Base-by-base conservation (phyloP, 2,888 invertebrate genomes). In the Scotopteryx bipunctaria region DNA sequence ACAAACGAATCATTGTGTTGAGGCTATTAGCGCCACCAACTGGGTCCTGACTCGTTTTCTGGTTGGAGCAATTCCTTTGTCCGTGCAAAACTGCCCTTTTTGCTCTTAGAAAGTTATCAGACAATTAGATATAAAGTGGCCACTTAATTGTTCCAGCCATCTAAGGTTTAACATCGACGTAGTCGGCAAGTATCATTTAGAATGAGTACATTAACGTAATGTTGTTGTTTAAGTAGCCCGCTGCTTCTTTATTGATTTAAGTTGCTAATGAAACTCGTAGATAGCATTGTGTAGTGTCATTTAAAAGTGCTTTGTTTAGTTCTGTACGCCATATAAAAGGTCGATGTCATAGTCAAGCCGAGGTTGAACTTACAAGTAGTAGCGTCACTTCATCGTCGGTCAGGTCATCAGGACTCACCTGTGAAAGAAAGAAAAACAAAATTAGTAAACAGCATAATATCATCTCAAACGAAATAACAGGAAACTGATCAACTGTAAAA, bases 41-140 rank as follows among this genome's bases (percentile, higher is more conserved):
- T 73, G 68, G 67, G 70, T 72, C 78, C 75, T 81, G 71, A 58
- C 59, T 61, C 62, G 66, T 78, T 72, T 57, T 78, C 74, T 75
- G 66, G 62, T 67, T 64, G 66, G 58, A 71, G 69, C 79, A 83
- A 88, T 87, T 88, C 83, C 86, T 88, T 89, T 89, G 89, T 89
- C 83, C 75, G 66, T 71, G 76, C 74, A 81, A 80, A 46, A 56
- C 50, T 46, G 50, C 52, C 57, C 55, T 61, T 61, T 62, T 55
- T 62, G 60, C 50, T 59, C 55, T 66, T 69, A 62, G 67, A 73
- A 73, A 73, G 67, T 69, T 67, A 69, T 66, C 63, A 67, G 52
- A 25, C 53, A 52, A 55, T 63, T 55, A 58, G 51, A 55, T 56
- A 57, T 40, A 53, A 61, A 63, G 61, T 63, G 59, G 60, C 44